Evolutionary conservation across 2,113 vertebrate species (phyloP), one percentile per base, ranked within the genome.

Genomic region (Psittacus erithacus): DNA sequence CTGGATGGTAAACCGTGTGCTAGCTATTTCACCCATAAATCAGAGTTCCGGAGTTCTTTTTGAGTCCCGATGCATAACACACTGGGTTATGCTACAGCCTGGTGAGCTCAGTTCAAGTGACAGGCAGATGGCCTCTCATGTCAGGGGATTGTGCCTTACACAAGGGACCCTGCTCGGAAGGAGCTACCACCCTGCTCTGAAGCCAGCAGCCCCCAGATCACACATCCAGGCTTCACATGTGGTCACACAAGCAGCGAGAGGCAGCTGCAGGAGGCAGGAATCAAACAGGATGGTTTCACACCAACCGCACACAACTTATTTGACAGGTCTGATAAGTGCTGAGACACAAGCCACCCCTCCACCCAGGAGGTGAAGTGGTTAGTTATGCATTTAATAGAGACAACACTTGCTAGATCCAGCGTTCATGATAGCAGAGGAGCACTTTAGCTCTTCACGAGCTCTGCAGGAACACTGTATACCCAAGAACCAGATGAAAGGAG

Each of bases 1-100:
- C 79, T 83, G 64, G n/a, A 85, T 68, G 47, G 83, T n/a, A 94
- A 96, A 62, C 24, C 46, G 74, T 62, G 16, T 10, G 44, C 49
- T 85, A 82, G 81, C 74, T 93, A 59, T 93, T 94, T 69, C 59
- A 85, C 17, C 39, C 81, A 67, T 82, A 70, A 89, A 57, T 85
- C 47, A 91, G 55, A 73, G 70, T 70, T 92, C 86, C 95, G 60
- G 62, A 85, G 88, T 19, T 81, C 20, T 81, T 64, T 87, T 57
- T 6, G 2, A 81, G 44, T 33, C 44, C 44, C 23, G 25, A 4
- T 10, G 33, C 20, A 11, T 44, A 67, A 52, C n/a, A 64, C 33
- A 3, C 22, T 46, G 57, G 17, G 53, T 12, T 65, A 19, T 11
- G 55, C 0, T 0, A 62, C 31, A 74, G 84, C 14, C 50, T 46